Evolutionary conservation across 2,888 invertebrate species (phyloP), one percentile per base, ranked within the genome.

Genomic region (Eubasilissa splendida): DNA sequence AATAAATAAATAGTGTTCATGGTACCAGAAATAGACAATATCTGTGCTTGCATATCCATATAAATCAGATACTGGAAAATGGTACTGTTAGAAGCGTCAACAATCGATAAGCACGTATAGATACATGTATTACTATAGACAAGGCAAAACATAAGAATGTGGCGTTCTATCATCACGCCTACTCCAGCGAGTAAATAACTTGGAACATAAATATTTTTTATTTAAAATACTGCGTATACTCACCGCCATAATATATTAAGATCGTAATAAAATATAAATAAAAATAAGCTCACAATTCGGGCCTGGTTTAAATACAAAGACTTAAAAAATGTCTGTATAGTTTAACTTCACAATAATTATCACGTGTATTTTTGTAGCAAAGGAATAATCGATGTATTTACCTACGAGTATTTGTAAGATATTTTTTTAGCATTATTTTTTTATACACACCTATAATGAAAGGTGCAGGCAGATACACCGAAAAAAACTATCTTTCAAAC

Each of bases 281-380:
- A 42, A 42, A 42, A 42, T 63, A 12, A 8, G 11, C 33, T 33
- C 11, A 12, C 0, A 33, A 9, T 33, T 12, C 63, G 33, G 1
- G 7, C 63, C 63, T 63, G 63, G 12, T 63, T 63, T 63, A 5
- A 63, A 33, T 33, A 31, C 5, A 11, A 4, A 7, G 33, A 59
- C 59, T n/a, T 31, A 53, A 76, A 63, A 76, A 79, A 63, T 81
- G 81, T 81, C 78, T 79, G 81, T 60, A 68, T 81, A 81, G 78
- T 81, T 81, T 81, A 66, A 78, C 75, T 81, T 54, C 76, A 79
- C 75, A 56, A 73, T 42, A 42, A 42, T 81, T 79, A 81, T 74
- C 78, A 81, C 75, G 78, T 78, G 68, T 75, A 79, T 79, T 76
- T 53, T 65, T 65, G 22, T 54, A 56, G 22, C 76, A 77, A 77